Percentiles rank a stretch among this genome's conserved stretches.
These are phyloP conservation scores for Chunga burmeisteri DNA, from an alignment of 2,113 vertebrate species.

Conservation along the genomic window DNA sequence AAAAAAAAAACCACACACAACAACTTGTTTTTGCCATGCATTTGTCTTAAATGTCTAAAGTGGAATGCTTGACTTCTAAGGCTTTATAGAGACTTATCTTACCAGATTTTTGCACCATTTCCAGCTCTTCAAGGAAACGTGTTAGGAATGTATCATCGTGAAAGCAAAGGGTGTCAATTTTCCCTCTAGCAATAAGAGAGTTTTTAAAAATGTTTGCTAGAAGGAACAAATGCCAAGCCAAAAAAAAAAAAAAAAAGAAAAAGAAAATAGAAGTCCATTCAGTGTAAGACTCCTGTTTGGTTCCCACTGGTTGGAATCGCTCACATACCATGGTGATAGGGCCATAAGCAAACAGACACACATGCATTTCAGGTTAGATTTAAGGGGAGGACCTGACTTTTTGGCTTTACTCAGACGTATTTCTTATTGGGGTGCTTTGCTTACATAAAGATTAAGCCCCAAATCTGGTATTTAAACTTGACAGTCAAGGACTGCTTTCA, in stretches of 20 bases:
- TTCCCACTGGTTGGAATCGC: constrained; percentile 39
- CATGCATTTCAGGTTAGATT: neutral
- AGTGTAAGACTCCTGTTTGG: neutral
- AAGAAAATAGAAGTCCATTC: constrained; percentile 53
- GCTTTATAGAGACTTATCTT: constrained; percentile 70
- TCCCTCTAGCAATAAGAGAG: constrained; percentile 58
- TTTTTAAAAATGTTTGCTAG: constrained; percentile 67
- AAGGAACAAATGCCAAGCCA: constrained; percentile 65
- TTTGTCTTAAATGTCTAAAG: constrained; percentile 68
- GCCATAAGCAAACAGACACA: neutral
- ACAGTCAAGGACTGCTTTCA: constrained; percentile 63
- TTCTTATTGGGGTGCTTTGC: constrained; percentile 53
- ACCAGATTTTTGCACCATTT: constrained; percentile 65
- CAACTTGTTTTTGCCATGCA: constrained; percentile 61
- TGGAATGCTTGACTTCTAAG: constrained; percentile 63
- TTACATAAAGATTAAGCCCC: constrained; percentile 49
- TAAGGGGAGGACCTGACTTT: neutral
- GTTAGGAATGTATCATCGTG: constrained; percentile 68
- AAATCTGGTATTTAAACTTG: constrained; percentile 51
- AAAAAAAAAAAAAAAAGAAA: constrained; percentile 15
- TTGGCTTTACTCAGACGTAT: neutral
- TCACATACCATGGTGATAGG: neutral
- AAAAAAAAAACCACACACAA: constrained; percentile 36
- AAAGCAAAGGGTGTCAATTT: constrained; percentile 71
- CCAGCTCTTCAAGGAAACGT: constrained; percentile 64